Base-by-base conservation (phyloP, 2,797 vertebrate genomes). In the Tympanoctomys barrerae region DNA sequence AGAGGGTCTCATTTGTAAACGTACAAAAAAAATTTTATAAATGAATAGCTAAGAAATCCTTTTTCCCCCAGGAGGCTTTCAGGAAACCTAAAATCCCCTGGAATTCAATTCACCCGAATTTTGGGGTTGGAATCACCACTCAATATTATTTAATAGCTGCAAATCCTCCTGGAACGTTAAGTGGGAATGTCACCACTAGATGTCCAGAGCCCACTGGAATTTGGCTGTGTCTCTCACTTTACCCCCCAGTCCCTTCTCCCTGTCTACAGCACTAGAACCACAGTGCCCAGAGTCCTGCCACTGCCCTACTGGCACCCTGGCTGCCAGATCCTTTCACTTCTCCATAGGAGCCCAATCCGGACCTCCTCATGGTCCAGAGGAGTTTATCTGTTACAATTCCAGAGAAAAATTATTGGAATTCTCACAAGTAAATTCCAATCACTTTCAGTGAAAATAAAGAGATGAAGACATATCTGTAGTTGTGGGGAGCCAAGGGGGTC, bases 1-100 rank as follows among this genome's bases (percentile, higher is more conserved):
- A 77, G 85, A 96, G 49, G 93, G 94, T 92, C 96, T 97, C 85
- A 31, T 96, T 96, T 93, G 94, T 96, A 96, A 97, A 97, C 90
- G 86, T 92, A 93, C 78, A 71, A 92, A 95, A 95, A 94, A 89
- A 94, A 92, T 96, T 92, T 96, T 89, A 93, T 94, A 96, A 96
- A 94, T 94, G 96, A 96, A 86, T 96, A 95, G 90, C 78, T 95
- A 94, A 87, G 83, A 96, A 91, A 84, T 62, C 31, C 28, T 88
- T 79, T 68, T 61, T 33, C 28, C n/a, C 70, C 84, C 26, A 71
- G 31, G 66, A 96, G 46, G 73, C 36, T 96, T 96, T 89, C n/a
- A 9, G 88, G 73, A 95, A 90, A 95, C 80, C 92, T 62, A 80
- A 94, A 87, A 84, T 91, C 84, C 86, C 73, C 14, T 90, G 85